phyloP scores from a whole-genome alignment of 2,888 invertebrate species.

The Phragmatobia fuliginosa region DNA sequence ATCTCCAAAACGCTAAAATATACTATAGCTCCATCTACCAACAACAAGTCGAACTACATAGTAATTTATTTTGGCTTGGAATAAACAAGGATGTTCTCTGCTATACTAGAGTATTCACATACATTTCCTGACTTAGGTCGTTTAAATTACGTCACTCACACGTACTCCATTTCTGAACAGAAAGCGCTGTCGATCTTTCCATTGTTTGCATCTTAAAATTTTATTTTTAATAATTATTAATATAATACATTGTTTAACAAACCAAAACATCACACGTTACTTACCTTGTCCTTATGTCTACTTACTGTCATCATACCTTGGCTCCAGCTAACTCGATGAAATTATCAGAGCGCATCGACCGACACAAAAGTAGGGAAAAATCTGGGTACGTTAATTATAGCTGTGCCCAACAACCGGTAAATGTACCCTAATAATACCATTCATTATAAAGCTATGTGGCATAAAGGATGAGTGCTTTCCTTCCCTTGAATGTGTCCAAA shows the following conservation, averaged over 20 bases:
- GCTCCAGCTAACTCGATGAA: constrained; percentile 14
- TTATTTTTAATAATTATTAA: no score
- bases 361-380: constrained; percentile 25
- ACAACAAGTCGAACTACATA: background rate
- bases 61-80: background rate
- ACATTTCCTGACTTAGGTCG: background rate
- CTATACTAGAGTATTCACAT: no score
- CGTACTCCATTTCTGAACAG: background rate
- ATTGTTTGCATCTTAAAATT: no score
- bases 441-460: constrained; percentile 51
- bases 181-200: no score
- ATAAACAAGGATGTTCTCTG: no score
- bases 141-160: no score
- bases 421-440: constrained; percentile 48
- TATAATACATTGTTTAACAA: no score
- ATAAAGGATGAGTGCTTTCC: constrained; percentile 42
- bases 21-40: background rate
- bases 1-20: background rate
- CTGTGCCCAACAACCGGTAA: constrained; percentile 45
- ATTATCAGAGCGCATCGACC: constrained; percentile 16
- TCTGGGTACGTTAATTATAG: constrained; percentile 38
- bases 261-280: background rate
- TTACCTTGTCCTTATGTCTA: no score
- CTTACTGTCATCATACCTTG: background rate
- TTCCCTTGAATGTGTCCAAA: constrained; percentile 41